Evolutionary conservation across 2,888 invertebrate species (phyloP).

Genomic region (Erannis defoliaria): DNA sequence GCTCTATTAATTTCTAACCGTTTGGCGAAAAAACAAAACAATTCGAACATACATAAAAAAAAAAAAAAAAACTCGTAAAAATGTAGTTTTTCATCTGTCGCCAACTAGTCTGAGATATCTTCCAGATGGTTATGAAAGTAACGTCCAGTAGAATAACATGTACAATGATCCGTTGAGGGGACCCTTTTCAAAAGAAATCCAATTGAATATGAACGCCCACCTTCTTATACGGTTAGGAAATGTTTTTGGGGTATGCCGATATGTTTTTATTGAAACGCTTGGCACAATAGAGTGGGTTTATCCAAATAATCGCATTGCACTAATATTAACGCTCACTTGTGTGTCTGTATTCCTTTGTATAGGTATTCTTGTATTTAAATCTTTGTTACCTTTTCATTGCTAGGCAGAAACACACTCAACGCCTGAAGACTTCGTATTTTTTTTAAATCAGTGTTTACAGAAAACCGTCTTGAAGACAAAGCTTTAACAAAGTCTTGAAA

Average conservation of each 20-base stretch:
- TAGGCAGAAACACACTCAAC: too few relatives aligned
- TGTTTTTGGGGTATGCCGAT: constrained; percentile 9
- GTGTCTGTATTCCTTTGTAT: background rate
- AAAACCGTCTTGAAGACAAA: too few relatives aligned
- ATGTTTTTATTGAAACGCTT: constrained; percentile 20
- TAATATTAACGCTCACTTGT: background rate
- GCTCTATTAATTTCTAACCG: too few relatives aligned
- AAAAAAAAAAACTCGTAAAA: too few relatives aligned
- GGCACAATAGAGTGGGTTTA: background rate
- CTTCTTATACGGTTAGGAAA: constrained; percentile 6
- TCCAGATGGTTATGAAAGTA: constrained; percentile 25
- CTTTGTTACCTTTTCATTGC: too few relatives aligned
- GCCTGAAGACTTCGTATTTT: too few relatives aligned
- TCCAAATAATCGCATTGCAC: background rate
- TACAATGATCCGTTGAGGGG: constrained; percentile 37
- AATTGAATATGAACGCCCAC: constrained; percentile 30
- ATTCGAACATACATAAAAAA: too few relatives aligned
- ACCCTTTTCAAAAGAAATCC: constrained; percentile 43
- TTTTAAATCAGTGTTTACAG: too few relatives aligned
- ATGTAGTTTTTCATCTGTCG: background rate
- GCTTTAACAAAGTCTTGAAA: too few relatives aligned
- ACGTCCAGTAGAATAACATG: constrained; percentile 32
- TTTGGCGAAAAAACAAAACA: too few relatives aligned
- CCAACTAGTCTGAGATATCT: background rate
- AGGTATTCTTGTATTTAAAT: too few relatives aligned